Evolutionary conservation across 2,888 invertebrate species (phyloP), one percentile per base, ranked within the genome.

Genomic region (Augiades crinisus): DNA sequence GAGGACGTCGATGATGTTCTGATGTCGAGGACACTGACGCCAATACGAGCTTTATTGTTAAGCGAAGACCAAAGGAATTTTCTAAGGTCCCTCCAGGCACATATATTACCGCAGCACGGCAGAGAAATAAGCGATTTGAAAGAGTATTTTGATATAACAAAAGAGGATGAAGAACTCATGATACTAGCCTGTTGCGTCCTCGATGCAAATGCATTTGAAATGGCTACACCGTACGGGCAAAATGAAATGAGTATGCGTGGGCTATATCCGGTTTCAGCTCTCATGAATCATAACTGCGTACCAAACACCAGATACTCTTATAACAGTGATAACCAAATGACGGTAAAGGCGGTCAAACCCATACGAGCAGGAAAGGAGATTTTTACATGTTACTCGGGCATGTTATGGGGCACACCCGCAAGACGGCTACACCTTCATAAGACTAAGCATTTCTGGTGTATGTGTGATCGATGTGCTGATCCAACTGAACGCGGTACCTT

Each of bases 181-280:
- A 76, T 75, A n/a, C 73, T 81, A 33, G 91, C 92, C 0, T 93
- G 93, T 63, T 84, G 89, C 47, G 90, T 91, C 12, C 81, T 94
- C 66, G 93, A 94, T 65, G 92, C 94, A 2, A 94, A 93, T 70
- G 93, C 94, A 27, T 94, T 92, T 70, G 93, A 93, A 85, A 92
- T 90, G 59, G 87, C 88, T 47, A 84, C 75, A 51, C 70, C 72
- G 12, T 85, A 72, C 57, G 86, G 78, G 54, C 84, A 79, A 58
- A 90, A 75, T 62, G 89, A 84, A 64, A 81, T 85, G 64, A 91
- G 90, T 64, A 72, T 91, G 57, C 87, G 93, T 57, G 95, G 93
- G 7, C 74, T 94, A 45, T 95, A 92, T 78, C 93, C 94, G 14
- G 84, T 94, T 52, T 91, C 92, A 1, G 91, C 92, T 33, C 78